A percentile compares a stretch with the other conserved stretches of the same genome.
These are phyloP conservation scores for Hyphantria cunea DNA, from an alignment of 1,140 invertebrate genomes.

Conservation along the genomic window DNA sequence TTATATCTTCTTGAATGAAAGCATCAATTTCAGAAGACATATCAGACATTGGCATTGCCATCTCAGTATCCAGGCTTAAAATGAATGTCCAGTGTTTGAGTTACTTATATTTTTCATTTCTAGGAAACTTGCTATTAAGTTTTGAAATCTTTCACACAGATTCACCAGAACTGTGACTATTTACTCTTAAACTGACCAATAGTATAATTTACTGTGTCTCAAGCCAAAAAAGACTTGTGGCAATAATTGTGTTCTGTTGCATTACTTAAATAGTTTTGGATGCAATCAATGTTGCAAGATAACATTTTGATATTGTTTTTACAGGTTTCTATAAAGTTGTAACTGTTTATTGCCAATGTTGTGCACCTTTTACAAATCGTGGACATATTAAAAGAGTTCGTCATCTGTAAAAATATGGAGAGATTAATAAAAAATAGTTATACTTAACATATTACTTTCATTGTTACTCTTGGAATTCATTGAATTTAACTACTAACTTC, in stretches of 20 bases:
- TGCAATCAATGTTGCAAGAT: background rate
- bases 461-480: too few species aligned
- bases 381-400: background rate
- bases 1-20: background rate
- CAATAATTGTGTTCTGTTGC: background rate
- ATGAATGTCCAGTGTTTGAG: background rate
- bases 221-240: constrained; percentile 4
- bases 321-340: constrained; percentile 32
- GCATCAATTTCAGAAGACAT: background rate
- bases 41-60: background rate
- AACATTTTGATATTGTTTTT: constrained; percentile 25
- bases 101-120: background rate
- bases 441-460: background rate
- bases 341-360: constrained; percentile 8
- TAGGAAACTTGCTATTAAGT: background rate
- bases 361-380: constrained; percentile 26
- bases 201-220: background rate
- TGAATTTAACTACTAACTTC: background rate
- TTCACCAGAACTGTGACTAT: background rate
- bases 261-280: constrained; percentile 1
- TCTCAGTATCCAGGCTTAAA: background rate
- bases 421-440: background rate
- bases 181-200: constrained; percentile 3
- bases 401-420: background rate
- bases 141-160: constrained; percentile 8